Conservation (phyloP, 2,113 vertebrate species). For the Corythoichthys intestinalis region DNA sequence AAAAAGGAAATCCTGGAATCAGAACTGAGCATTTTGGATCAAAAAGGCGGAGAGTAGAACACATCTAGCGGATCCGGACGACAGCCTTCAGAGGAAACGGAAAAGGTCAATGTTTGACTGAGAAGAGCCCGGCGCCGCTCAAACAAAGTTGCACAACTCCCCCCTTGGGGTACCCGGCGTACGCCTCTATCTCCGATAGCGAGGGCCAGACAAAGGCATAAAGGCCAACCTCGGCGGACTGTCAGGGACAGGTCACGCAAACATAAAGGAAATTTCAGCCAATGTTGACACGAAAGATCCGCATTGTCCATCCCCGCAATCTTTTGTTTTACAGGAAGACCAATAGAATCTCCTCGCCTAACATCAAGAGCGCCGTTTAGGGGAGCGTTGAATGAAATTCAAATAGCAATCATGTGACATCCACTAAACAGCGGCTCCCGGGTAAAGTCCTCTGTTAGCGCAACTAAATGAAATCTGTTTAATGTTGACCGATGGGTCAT, state of each 20-base stretch:
- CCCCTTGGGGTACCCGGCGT: conserved; percentile 22
- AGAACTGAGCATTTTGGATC: not conserved
- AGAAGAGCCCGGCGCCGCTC: conserved; percentile 40
- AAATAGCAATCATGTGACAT: not conserved
- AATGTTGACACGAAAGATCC: not conserved
- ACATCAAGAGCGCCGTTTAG: not conserved
- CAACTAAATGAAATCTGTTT: conserved; percentile 50
- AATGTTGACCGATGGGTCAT: conserved; percentile 62
- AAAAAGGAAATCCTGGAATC: not conserved
- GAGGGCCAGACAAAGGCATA: conserved; percentile 14
- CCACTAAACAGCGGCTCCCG: not conserved
- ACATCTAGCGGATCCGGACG: conserved; percentile 4
- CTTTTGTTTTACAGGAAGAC: not conserved
- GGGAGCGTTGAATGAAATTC: not conserved
- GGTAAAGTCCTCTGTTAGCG: conserved; percentile 27
- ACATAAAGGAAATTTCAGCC: conserved; percentile 2
- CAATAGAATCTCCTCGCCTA: no score
- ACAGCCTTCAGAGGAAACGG: conserved; percentile 30
- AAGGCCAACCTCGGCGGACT: conserved; percentile 32
- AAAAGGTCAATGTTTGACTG: conserved; percentile 62
- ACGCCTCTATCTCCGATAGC: conserved; percentile 30
- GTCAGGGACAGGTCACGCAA: conserved; percentile 26
- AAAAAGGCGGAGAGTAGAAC: not conserved
- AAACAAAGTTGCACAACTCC: conserved; percentile 44
- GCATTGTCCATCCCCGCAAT: not conserved